phyloP scores from a whole-genome alignment of 2,797 vertebrate species.

The Parauchenoglanis ngamensis region DNA sequence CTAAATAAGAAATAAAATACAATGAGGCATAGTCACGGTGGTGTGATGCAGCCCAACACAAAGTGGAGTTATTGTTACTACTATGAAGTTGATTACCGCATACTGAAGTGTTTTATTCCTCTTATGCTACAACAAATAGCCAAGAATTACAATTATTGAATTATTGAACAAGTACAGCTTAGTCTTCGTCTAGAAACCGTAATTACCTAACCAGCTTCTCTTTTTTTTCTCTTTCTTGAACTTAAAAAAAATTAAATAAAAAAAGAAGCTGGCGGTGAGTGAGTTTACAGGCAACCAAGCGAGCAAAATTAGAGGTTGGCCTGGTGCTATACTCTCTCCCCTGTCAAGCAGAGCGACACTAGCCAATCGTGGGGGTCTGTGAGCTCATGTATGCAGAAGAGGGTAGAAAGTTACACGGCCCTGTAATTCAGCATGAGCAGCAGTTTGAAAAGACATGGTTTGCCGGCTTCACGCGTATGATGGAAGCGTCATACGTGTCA shows the following conservation, averaged over 20 bases:
- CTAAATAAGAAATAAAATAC: neutral
- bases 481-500: neutral
- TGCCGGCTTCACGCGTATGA: neutral
- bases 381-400: neutral
- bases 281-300: neutral
- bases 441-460: neutral
- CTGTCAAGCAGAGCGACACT: neutral
- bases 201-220: neutral
- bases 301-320: neutral
- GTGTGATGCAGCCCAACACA: neutral
- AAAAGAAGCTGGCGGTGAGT: neutral
- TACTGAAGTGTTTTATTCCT: neutral
- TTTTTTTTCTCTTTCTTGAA: neutral
- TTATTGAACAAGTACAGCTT: no score
- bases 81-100: neutral
- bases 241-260: neutral
- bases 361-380: neutral
- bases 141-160: neutral
- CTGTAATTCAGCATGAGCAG: neutral
- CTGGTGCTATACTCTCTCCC: neutral
- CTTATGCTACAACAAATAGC: neutral
- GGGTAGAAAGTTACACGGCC: neutral
- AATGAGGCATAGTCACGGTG: neutral
- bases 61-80: neutral
- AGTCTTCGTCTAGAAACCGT: neutral